phyloP scores from a whole-genome alignment of 2,797 vertebrate genomes.

The Rhyacichthys aspro region DNA sequence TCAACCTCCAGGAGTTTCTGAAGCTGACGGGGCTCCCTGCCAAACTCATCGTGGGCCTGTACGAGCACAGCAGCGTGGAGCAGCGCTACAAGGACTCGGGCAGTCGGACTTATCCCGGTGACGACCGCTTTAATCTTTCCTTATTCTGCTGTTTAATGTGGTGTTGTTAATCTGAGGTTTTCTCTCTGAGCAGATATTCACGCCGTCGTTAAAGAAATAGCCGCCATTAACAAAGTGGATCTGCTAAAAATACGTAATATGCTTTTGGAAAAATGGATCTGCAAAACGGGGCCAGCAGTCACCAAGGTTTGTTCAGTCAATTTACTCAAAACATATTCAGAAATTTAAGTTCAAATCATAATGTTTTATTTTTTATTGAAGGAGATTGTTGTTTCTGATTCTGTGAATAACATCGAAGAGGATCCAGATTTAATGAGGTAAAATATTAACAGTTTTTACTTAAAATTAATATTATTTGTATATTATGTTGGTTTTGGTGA shows the following conservation, averaged over 20 bases:
- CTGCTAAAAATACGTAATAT: constrained; percentile 87
- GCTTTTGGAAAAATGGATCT: constrained; percentile 93
- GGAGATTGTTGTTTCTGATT: constrained; percentile 78
- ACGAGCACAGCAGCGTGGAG: constrained; percentile 88
- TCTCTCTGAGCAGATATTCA: constrained; percentile 85
- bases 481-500: no score
- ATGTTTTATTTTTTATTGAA: constrained; percentile 36
- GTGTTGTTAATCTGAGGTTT: neutral
- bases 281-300: constrained; percentile 74
- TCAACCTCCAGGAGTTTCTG: constrained; percentile 82
- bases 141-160: neutral
- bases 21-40: constrained; percentile 85
- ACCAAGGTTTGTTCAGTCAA: constrained; percentile 73
- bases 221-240: constrained; percentile 88
- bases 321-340: no score
- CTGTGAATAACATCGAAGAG: constrained; percentile 80
- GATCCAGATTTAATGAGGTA: constrained; percentile 91
- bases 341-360: neutral
- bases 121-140: constrained; percentile 31
- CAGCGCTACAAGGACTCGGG: constrained; percentile 81
- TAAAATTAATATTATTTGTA: neutral
- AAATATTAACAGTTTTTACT: neutral
- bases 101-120: constrained; percentile 86
- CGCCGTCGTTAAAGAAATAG: constrained; percentile 86
- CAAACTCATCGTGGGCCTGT: constrained; percentile 86